Conservation (phyloP, 2,888 invertebrate genomes). For the Craniophora ligustri region DNA sequence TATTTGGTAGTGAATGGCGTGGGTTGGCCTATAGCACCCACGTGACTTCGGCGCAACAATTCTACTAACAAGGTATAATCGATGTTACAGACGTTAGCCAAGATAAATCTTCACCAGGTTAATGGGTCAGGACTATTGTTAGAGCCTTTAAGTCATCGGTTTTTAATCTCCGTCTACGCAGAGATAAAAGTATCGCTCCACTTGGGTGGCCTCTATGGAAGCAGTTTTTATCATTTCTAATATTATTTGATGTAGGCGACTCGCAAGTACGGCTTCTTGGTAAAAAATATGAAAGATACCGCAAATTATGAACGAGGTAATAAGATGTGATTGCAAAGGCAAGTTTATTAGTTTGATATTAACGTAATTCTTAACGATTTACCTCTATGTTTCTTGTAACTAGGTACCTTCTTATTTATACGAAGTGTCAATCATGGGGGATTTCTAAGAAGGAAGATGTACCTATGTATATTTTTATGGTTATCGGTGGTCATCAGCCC, state of each 20-base stretch:
- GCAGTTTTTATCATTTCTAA: conserved; percentile 15
- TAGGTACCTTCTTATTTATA: too few relatives aligned
- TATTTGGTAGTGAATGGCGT: conserved; percentile 19
- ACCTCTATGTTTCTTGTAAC: too few relatives aligned
- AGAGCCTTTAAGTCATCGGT: conserved; percentile 31
- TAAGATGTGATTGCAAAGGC: not conserved
- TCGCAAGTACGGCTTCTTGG: not conserved
- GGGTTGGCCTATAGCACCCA: conserved; percentile 13
- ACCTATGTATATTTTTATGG: not conserved
- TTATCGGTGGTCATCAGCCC: not conserved
- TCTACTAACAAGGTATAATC: conserved; percentile 40
- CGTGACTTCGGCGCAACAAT: conserved; percentile 17
- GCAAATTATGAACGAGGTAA: not conserved
- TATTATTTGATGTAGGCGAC: not conserved
- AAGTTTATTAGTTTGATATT: too few relatives aligned
- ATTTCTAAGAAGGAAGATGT: not conserved
- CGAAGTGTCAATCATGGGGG: too few relatives aligned
- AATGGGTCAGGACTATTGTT: conserved; percentile 42
- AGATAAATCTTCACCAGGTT: conserved; percentile 45
- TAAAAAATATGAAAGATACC: not conserved
- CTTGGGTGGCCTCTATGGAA: conserved; percentile 33
- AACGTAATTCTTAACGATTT: too few relatives aligned
- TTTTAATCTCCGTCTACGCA: conserved; percentile 21
- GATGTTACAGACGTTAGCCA: conserved; percentile 29
- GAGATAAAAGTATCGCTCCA: conserved; percentile 27